phyloP scores from a whole-genome alignment of 2,888 invertebrate genomes.

The Lissonota sp. region DNA sequence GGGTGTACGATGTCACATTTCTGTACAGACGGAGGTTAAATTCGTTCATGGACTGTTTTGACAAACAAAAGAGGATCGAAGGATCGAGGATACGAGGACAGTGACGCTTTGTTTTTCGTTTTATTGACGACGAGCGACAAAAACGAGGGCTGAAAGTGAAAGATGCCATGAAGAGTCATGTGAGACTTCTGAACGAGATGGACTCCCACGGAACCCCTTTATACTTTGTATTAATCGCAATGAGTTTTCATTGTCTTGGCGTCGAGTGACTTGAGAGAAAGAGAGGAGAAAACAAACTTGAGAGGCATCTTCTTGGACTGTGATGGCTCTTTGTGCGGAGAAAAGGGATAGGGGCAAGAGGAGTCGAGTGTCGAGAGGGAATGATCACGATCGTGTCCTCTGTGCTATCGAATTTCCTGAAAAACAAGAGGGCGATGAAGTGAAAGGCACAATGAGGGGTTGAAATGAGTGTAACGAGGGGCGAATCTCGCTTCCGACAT shows the following conservation, averaged over 20 bases:
- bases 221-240: constrained; percentile 21
- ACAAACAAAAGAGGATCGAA: too few relatives aligned
- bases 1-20: constrained; percentile 72
- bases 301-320: constrained; percentile 67
- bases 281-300: constrained; percentile 68
- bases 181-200: constrained; percentile 23
- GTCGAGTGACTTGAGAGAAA: constrained; percentile 67
- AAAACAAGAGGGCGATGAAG: constrained; percentile 13
- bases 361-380: constrained; percentile 72
- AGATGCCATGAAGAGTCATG: constrained; percentile 22
- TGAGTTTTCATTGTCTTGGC: constrained; percentile 76
- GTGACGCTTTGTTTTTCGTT: not conserved
- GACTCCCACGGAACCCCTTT: constrained; percentile 1
- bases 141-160: constrained; percentile 32
- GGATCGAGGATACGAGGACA: constrained; percentile 36
- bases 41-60: not conserved
- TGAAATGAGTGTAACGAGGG: not conserved
- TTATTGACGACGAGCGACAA: constrained; percentile 25
- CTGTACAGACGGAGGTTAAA: constrained; percentile 22
- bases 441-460: constrained; percentile 8
- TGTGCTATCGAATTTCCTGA: constrained; percentile 40
- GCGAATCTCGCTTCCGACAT: not conserved
- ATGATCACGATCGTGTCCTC: constrained; percentile 27
- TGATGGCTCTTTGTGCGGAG: constrained; percentile 36
- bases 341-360: not conserved